Conservation (phyloP, 2,888 invertebrate genomes). For the Oscheius onirici region DNA sequence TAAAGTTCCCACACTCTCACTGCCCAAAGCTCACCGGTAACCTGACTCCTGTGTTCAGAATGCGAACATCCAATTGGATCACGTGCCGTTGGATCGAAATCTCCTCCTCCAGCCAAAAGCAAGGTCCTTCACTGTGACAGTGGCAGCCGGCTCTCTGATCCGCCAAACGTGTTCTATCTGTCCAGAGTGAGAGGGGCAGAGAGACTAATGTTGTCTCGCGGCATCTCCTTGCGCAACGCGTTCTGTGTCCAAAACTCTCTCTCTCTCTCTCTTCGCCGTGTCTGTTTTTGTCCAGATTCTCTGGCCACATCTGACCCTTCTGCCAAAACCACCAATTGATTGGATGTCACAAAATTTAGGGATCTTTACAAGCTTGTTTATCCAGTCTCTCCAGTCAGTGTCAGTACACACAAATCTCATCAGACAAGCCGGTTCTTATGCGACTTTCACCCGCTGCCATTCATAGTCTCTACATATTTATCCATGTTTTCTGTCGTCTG, state of each 20-base stretch:
- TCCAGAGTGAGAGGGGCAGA: too few species aligned
- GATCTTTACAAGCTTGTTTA: too few species aligned
- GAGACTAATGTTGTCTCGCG: not conserved
- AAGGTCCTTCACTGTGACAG: not conserved
- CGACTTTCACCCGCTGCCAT: too few species aligned
- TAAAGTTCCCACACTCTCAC: too few species aligned
- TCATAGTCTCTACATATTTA: too few species aligned
- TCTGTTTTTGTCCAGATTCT: constrained; percentile 2
- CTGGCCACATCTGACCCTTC: constrained; percentile 2
- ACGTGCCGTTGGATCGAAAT: constrained; percentile 1
- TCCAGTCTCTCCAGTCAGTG: too few species aligned
- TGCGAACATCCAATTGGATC: not conserved
- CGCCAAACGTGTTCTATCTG: not conserved
- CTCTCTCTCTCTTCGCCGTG: not conserved
- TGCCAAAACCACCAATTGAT: not conserved
- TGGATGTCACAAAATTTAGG: too few species aligned
- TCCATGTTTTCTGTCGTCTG: too few species aligned
- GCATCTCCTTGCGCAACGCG: not conserved
- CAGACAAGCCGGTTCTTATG: too few species aligned
- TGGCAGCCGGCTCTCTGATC: not conserved
- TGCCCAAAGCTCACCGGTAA: too few species aligned
- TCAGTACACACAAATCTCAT: too few species aligned
- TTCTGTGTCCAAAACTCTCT: not conserved
- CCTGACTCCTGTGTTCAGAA: too few species aligned
- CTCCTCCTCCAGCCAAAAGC: not conserved